Evolutionary conservation across 1,140 invertebrate species (phyloP).

Genomic region (Dryas iulia): DNA sequence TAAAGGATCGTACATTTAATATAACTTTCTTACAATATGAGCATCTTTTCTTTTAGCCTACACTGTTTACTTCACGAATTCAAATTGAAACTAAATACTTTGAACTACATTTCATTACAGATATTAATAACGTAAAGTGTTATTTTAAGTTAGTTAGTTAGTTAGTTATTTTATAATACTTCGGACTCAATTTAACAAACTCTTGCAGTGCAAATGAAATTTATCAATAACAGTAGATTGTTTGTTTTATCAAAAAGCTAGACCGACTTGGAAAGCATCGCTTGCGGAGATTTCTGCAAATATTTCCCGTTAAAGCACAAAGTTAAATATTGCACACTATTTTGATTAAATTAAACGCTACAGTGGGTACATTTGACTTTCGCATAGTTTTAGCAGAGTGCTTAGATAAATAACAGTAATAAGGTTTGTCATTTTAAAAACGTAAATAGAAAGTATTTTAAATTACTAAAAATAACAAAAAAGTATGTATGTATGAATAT

Average conservation of each 20-base stretch:
- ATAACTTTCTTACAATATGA: constrained; percentile 8
- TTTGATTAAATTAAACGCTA: background rate
- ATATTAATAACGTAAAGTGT: background rate
- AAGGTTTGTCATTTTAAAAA: no score
- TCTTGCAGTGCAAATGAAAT: background rate
- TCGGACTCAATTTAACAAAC: no score
- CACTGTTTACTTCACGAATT: background rate
- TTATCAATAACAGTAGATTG: background rate
- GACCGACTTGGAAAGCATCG: background rate
- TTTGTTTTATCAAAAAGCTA: background rate
- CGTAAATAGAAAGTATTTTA: no score
- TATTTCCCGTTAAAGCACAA: background rate
- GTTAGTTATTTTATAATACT: no score
- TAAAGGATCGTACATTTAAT: constrained; percentile 18
- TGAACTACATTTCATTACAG: background rate
- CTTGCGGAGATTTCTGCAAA: background rate
- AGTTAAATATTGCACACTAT: background rate
- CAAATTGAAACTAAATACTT: background rate
- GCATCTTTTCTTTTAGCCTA: background rate
- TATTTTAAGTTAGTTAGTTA: background rate
- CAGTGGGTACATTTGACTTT: background rate
- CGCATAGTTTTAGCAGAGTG: background rate
- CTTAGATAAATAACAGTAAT: background rate
- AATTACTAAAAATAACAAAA: no score
- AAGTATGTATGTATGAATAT: no score